phyloP scores from a whole-genome alignment of 2,888 invertebrate species.

The Anoplius nigerrimus region DNA sequence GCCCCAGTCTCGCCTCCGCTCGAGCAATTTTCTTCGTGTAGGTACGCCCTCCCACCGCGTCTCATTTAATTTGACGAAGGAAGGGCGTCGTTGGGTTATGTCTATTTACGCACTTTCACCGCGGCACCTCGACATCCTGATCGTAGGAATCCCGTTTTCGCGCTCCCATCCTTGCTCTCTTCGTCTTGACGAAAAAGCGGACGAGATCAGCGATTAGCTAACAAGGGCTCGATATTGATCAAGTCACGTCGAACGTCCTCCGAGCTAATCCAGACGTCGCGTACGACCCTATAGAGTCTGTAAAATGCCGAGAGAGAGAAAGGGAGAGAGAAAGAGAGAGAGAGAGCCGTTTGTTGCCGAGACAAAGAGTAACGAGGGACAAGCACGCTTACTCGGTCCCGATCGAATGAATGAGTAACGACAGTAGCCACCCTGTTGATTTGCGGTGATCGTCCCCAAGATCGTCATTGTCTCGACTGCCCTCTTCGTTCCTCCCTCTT shows the following conservation, averaged over 20 bases:
- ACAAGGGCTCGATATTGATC: too few relatives aligned
- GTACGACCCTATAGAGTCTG: too few relatives aligned
- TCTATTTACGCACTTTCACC: background rate
- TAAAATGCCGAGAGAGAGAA: slow-evolving; percentile 7
- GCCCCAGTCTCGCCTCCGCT: background rate
- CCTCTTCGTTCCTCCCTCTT: slow-evolving; percentile 40
- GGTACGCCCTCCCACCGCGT: background rate
- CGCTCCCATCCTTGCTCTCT: background rate
- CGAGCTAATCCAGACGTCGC: too few relatives aligned
- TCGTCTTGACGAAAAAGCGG: too few relatives aligned
- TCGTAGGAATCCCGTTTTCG: too few relatives aligned
- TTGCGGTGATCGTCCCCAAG: too few relatives aligned
- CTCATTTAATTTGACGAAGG: too few relatives aligned
- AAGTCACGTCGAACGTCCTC: too few relatives aligned
- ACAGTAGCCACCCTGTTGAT: too few relatives aligned
- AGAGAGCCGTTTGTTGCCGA: slow-evolving; percentile 37
- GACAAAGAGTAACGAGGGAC: slow-evolving; percentile 56
- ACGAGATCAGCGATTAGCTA: too few relatives aligned
- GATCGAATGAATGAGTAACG: slow-evolving; percentile 62
- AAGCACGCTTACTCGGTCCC: slow-evolving; percentile 59
- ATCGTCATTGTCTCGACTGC: too few relatives aligned
- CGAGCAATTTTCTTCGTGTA: background rate
- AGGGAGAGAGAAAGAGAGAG: slow-evolving; percentile 24
- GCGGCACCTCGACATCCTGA: background rate
- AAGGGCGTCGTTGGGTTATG: too few relatives aligned